phyloP scores from a whole-genome alignment of 2,113 vertebrate genomes.

The Semicossyphus pulcher region DNA sequence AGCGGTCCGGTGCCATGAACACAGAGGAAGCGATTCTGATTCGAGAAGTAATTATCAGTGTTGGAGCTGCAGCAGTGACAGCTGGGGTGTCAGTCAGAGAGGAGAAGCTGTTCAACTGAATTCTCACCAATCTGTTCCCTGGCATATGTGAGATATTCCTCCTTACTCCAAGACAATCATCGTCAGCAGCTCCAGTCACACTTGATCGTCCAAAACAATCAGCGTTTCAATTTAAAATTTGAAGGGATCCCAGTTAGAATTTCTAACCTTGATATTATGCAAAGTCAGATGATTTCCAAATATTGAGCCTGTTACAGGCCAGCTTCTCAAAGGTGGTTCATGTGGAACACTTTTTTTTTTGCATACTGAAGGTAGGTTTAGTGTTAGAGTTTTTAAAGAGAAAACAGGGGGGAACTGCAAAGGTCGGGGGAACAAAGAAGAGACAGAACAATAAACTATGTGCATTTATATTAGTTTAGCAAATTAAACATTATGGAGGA shows the following conservation, averaged over 20 bases:
- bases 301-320: too few relatives aligned
- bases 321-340: too few relatives aligned
- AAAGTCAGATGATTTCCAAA: background rate
- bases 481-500: too few relatives aligned
- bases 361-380: background rate
- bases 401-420: too few relatives aligned
- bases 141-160: slow-evolving; percentile 39
- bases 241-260: background rate
- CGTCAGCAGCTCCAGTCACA: slow-evolving; percentile 10
- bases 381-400: too few relatives aligned
- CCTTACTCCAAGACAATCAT: slow-evolving; percentile 51
- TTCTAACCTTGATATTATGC: background rate
- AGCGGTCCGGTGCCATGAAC: slow-evolving; percentile 29
- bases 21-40: slow-evolving; percentile 52
- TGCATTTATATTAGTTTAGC: too few relatives aligned
- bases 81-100: slow-evolving; percentile 68
- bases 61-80: slow-evolving; percentile 63
- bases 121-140: slow-evolving; percentile 72
- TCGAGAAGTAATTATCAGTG: slow-evolving; percentile 62
- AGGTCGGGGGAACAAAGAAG: too few relatives aligned
- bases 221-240: slow-evolving; percentile 3
- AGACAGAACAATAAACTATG: too few relatives aligned
- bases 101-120: slow-evolving; percentile 49
- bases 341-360: too few relatives aligned
- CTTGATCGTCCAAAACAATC: slow-evolving; percentile 29